Conservation (phyloP, 2,888 invertebrate species). For the Ethmia dodecea region DNA sequence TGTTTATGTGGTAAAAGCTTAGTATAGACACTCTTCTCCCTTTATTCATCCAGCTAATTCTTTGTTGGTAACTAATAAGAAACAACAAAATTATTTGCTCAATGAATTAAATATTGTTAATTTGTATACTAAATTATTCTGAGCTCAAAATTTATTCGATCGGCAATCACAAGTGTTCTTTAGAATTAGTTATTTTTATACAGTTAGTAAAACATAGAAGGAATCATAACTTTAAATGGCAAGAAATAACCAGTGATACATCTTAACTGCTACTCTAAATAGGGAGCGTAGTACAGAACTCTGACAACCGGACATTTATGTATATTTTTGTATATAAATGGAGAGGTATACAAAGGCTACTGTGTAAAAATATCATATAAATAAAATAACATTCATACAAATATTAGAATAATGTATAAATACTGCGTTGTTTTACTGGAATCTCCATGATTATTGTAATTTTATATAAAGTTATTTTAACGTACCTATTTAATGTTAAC, state of each 20-base stretch:
- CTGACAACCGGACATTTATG: conserved; percentile 57
- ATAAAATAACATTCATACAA: conserved; percentile 43
- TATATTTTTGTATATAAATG: conserved; percentile 76
- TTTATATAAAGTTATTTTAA: conserved; percentile 66
- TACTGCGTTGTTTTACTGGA: conserved; percentile 63
- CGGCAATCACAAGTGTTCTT: conserved; percentile 27
- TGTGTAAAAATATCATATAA: conserved; percentile 60
- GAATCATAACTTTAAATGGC: conserved; percentile 26
- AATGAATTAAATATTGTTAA: conserved; percentile 20
- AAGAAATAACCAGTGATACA: conserved; percentile 36
- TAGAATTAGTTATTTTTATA: conserved; percentile 59
- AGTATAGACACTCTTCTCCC: conserved; percentile 10
- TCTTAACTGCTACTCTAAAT: conserved; percentile 28
- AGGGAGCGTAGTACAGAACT: conserved; percentile 29
- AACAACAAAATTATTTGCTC: conserved; percentile 36
- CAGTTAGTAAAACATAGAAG: conserved; percentile 28
- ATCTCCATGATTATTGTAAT: conserved; percentile 68
- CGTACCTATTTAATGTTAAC: conserved; percentile 57
- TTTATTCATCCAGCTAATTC: conserved; percentile 14
- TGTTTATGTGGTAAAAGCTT: no score
- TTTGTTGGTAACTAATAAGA: conserved; percentile 22
- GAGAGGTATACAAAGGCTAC: conserved; percentile 55
- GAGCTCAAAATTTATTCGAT: conserved; percentile 29
- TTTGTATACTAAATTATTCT: conserved; percentile 17
- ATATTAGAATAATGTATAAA: conserved; percentile 46